Evolutionary conservation across 2,113 vertebrate genomes (phyloP).

Genomic region (Charadrius vociferus): DNA sequence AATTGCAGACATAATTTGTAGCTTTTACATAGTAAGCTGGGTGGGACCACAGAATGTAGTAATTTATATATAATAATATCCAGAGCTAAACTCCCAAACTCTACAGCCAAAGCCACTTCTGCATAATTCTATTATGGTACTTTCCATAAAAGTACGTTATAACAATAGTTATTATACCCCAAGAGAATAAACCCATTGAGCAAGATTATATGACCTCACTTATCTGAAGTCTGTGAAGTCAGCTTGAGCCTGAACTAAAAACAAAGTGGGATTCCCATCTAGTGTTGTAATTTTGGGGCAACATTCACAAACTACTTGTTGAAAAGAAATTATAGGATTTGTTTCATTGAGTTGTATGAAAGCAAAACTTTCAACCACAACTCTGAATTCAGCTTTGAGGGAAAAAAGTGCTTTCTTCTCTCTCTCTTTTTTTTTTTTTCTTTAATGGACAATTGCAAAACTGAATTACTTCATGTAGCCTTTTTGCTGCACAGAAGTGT

Average conservation of each 20-base stretch:
- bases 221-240: neutral
- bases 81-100: neutral
- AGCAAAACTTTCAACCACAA: neutral
- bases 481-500: neutral
- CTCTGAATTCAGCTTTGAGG: neutral
- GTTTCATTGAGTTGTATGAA: neutral
- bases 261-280: neutral
- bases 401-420: neutral
- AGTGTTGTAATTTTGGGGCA: neutral
- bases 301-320: neutral
- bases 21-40: neutral
- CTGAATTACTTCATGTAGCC: neutral
- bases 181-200: neutral
- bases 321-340: neutral
- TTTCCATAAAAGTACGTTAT: neutral
- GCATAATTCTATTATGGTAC: neutral
- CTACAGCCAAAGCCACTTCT: neutral
- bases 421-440: neutral
- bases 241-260: neutral
- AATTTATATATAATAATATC: neutral
- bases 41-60: neutral
- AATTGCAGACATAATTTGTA: neutral
- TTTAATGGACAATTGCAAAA: neutral
- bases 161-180: neutral
- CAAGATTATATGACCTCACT: neutral